Base-by-base conservation (phyloP, 2,888 invertebrate species). In the Dolichopus griseipennis region DNA sequence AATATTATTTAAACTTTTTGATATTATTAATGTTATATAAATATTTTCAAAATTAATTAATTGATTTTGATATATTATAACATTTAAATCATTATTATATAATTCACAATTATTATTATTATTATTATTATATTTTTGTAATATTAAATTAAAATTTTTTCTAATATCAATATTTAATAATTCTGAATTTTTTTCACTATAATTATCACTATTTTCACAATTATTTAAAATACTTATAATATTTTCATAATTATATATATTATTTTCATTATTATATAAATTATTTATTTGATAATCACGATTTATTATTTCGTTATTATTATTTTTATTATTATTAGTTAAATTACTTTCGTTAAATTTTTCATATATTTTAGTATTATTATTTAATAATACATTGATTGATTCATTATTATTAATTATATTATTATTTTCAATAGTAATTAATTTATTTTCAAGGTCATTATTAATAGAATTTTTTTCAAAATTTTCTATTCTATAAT, bases 281-380 rank as follows among this genome's bases (percentile, higher is more conserved):
- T 27, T 27, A 27, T 62, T 64, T 33, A 20, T 27, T 22, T 73
- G 18, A 69, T 67, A 52, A 74, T 72, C 70, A 74, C 67, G 62
- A 71, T 74, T 79, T 78, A 72, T 78, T 76, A 70, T 79, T 76
- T 69, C 76, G 67, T 76, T 74, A 66, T 78, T 75, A 69, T 73
- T 12, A 52, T 15, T 52, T 18, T 18, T n/a, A 52, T 6, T n/a
- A 3, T 12, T 27, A 27, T 27, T 27, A 4, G 27, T 27, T n/a
- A n/a, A n/a, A n/a, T n/a, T n/a, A n/a, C n/a, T n/a, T n/a, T n/a
- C n/a, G n/a, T n/a, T n/a, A n/a, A n/a, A n/a, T n/a, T n/a, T n/a
- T 27, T 27, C 27, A 27, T n/a, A n/a, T n/a, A 27, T 27, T 27
- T 27, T 27, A 4, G 27, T 27, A 4, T 27, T 6, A n/a, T 20